phyloP scores from a whole-genome alignment of 2,113 vertebrate genomes.

The Lagopus muta region DNA sequence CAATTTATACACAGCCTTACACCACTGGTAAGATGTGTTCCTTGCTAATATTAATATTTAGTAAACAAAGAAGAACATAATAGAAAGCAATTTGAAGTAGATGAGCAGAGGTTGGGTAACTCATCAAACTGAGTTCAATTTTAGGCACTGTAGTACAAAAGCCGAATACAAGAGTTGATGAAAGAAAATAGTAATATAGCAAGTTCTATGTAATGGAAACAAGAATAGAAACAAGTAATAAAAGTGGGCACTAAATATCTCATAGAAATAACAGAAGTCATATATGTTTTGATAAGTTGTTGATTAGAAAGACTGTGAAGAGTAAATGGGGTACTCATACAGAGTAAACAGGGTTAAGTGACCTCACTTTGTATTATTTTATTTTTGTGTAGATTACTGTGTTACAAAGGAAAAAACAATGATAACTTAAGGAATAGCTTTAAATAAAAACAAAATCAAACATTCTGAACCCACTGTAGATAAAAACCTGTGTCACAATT shows the following conservation, averaged over 20 bases:
- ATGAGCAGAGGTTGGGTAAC: background rate
- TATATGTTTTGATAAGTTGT: accelerated
- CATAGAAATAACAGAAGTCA: background rate
- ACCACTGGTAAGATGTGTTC: constrained; percentile 1
- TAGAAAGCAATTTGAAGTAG: constrained; percentile 14
- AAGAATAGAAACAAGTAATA: background rate
- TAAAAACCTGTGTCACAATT: accelerated
- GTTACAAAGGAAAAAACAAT: background rate
- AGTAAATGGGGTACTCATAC: background rate
- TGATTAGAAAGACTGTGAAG: background rate
- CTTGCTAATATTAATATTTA: background rate
- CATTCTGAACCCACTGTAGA: background rate
- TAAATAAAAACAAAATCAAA: background rate
- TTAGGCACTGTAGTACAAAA: background rate
- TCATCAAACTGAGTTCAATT: background rate
- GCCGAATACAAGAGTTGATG: background rate
- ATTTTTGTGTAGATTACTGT: background rate
- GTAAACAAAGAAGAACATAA: background rate
- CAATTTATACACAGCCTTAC: background rate
- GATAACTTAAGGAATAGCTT: background rate
- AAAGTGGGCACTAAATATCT: background rate
- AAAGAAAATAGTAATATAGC: background rate
- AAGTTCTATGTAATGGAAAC: background rate
- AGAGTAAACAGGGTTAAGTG: background rate
- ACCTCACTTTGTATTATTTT: background rate